These are phyloP conservation scores for Zele albiditarsus DNA, from an alignment of 2,888 invertebrate species.

Conservation along the genomic window DNA sequence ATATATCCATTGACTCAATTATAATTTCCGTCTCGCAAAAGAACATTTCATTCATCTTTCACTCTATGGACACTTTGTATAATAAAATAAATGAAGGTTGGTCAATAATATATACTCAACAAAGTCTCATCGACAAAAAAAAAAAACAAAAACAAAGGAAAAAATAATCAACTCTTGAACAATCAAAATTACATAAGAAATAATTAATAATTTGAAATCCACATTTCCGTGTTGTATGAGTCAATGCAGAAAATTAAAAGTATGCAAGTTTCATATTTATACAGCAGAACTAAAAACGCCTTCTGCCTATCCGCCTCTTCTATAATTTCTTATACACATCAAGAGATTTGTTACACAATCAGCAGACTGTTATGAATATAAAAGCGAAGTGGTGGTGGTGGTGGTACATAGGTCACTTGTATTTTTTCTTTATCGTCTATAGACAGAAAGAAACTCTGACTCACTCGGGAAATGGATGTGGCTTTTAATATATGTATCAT, in stretches of 20 bases:
- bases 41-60: slow-evolving; percentile 43
- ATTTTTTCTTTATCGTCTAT: slow-evolving; percentile 4
- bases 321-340: slow-evolving; percentile 12
- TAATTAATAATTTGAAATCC: background rate
- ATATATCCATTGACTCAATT: slow-evolving; percentile 35
- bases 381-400: background rate
- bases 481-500: background rate
- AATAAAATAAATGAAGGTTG: background rate
- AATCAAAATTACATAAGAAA: background rate
- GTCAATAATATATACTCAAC: background rate
- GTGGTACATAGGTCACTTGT: background rate
- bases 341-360: background rate
- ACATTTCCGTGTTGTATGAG: background rate
- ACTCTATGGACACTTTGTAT: background rate
- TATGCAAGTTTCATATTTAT: background rate
- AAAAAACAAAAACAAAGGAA: background rate
- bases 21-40: slow-evolving; percentile 42
- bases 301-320: slow-evolving; percentile 16
- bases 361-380: background rate
- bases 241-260: background rate
- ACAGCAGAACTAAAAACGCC: background rate
- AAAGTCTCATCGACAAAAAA: no score
- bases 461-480: background rate
- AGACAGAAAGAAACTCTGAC: slow-evolving; percentile 2
- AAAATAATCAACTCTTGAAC: background rate